Percentiles rank a stretch among this genome's conserved stretches.
These are phyloP conservation scores for Papilio gigon DNA, from an alignment of 2,888 invertebrate genomes.

Conservation along the genomic window DNA sequence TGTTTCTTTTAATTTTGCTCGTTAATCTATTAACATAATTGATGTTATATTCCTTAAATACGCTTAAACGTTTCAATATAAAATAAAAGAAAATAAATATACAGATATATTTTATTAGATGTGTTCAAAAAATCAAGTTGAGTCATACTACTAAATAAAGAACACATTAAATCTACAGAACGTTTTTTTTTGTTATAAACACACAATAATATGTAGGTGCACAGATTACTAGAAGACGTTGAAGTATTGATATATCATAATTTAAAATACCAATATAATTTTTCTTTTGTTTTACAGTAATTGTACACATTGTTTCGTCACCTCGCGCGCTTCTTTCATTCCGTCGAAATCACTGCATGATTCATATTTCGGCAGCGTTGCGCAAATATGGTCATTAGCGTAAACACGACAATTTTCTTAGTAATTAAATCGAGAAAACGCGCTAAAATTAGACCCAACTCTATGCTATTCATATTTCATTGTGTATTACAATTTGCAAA, in stretches of 20 bases:
- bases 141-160: neutral
- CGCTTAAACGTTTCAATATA: too few species aligned
- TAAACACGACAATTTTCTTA: conserved; percentile 38
- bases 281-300: conserved; percentile 3
- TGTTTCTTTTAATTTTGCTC: neutral
- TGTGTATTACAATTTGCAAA: conserved; percentile 68
- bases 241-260: neutral
- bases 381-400: conserved; percentile 40
- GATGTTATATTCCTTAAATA: too few species aligned
- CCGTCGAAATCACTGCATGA: conserved; percentile 43
- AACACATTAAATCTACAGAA: neutral
- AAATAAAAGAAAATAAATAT: neutral
- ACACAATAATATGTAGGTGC: too few species aligned
- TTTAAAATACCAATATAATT: neutral
- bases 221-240: neutral
- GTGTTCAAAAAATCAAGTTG: neutral
- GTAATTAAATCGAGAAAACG: conserved; percentile 25
- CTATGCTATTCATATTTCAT: conserved; percentile 56
- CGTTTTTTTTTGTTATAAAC: too few species aligned
- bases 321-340: conserved; percentile 25
- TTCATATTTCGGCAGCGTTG: conserved; percentile 40
- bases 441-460: conserved; percentile 23
- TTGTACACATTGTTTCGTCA: conserved; percentile 30
- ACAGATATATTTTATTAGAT: too few species aligned
- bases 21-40: too few species aligned